Base-by-base conservation (phyloP, 2,797 vertebrate species). In the Antrozous pallidus region DNA sequence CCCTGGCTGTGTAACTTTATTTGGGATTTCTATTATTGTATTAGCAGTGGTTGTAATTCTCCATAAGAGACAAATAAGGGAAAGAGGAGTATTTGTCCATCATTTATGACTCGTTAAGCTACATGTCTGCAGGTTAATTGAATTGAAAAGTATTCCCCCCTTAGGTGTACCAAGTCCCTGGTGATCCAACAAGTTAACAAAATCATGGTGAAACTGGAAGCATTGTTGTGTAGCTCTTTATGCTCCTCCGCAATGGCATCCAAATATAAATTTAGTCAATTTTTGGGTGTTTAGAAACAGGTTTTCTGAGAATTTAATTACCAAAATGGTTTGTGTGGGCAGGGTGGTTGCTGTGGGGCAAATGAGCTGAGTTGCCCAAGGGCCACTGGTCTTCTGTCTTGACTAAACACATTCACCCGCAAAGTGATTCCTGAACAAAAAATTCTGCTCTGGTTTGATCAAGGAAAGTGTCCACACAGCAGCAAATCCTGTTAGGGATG, bases 41-140 rank as follows among this genome's bases (percentile, higher is more conserved):
- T 69, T 86, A 96, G 78, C 93, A 89, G 42, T 90, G 51, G 87
- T 69, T 93, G 89, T 94, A 81, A 94, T 90, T 93, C 61, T 95
- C 89, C 45, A 38, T 67, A 82, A 93, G 77, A 94, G 91, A 92
- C 69, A 91, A 42, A 79, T 74, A 63, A 79, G 83, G 77, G 81
- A 3, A 78, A 90, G 47, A 80, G 93, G 93, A 17, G 40, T 94
- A 28, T 58, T 80, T 58, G 26, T 22, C 51, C 86, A 74, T 91
- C 93, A 95, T 94, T 96, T 96, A 94, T 90, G 91, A 91, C 63
- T 90, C 70, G 92, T 97, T 95, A 96, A 78, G 93, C 84, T 90
- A 86, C 95, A 93, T 93, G 95, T 95, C 90, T 93, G 69, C 58
- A 94, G 93, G 84, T 96, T 96, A 95, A 96, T 97, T 97, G 95